Evolutionary conservation across 2,888 invertebrate species (phyloP).

Genomic region (Limnephilus rhombicus): DNA sequence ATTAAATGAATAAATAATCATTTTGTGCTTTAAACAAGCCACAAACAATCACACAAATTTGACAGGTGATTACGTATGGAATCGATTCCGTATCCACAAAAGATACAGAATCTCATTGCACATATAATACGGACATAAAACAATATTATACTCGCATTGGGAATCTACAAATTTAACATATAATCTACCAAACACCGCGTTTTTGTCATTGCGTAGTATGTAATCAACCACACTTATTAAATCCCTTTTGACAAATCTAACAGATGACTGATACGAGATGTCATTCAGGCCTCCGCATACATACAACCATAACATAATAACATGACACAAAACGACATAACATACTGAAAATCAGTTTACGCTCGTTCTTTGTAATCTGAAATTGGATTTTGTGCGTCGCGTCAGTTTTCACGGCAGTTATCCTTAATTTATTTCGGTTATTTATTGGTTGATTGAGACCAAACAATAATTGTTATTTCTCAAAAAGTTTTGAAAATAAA

Average conservation of each 20-base stretch:
- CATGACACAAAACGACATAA: neutral
- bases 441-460: neutral
- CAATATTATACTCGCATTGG: no score
- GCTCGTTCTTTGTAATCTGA: neutral
- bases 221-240: neutral
- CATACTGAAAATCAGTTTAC: neutral
- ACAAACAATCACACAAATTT: no score
- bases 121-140: no score
- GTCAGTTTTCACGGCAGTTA: neutral
- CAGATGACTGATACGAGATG: neutral
- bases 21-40: no score
- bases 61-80: no score
- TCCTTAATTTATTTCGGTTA: neutral
- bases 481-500: neutral
- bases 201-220: neutral
- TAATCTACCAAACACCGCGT: neutral
- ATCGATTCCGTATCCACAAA: no score
- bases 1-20: no score
- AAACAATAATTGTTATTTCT: neutral
- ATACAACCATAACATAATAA: neutral
- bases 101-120: no score
- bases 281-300: neutral
- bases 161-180: neutral
- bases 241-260: conserved; percentile 1
- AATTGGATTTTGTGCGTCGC: neutral